Evolutionary conservation across 2,888 invertebrate species (phyloP).

Genomic region (Limnephilus lunatus): DNA sequence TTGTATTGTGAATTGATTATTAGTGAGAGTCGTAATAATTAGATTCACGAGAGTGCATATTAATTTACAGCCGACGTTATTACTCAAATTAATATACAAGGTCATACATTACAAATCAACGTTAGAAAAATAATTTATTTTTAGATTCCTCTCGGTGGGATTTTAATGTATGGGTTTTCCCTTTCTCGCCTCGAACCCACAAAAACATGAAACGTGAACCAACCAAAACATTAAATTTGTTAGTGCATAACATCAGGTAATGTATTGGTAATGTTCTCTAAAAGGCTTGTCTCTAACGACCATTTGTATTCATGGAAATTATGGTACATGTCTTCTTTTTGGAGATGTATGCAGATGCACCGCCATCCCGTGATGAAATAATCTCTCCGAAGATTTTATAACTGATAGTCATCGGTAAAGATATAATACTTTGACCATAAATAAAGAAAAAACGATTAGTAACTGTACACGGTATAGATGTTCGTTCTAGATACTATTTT

Average conservation of each 20-base stretch:
- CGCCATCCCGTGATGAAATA: not conserved
- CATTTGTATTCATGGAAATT: not conserved
- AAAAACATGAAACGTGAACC: not conserved
- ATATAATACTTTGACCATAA: not conserved
- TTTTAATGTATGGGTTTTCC: not conserved
- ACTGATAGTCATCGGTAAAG: not conserved
- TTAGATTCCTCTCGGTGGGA: not conserved
- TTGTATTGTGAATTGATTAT: not conserved
- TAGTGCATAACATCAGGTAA: not conserved
- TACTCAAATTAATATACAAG: not conserved
- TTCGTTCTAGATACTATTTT: too few species aligned
- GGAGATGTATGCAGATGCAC: not conserved
- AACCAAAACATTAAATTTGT: not conserved
- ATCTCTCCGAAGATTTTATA: not conserved
- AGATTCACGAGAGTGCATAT: not conserved
- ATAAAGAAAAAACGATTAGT: too few species aligned
- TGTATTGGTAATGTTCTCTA: not conserved
- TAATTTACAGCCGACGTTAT: not conserved
- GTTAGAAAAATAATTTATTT: not conserved
- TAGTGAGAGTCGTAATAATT: not conserved
- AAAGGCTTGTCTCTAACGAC: not conserved
- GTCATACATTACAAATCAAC: not conserved
- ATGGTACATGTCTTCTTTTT: not conserved
- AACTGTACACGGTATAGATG: too few species aligned
- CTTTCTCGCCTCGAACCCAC: not conserved